phyloP scores from a whole-genome alignment of 35 echinoderm and acorn worm genomes.

The Strongylocentrotus purpuratus region DNA sequence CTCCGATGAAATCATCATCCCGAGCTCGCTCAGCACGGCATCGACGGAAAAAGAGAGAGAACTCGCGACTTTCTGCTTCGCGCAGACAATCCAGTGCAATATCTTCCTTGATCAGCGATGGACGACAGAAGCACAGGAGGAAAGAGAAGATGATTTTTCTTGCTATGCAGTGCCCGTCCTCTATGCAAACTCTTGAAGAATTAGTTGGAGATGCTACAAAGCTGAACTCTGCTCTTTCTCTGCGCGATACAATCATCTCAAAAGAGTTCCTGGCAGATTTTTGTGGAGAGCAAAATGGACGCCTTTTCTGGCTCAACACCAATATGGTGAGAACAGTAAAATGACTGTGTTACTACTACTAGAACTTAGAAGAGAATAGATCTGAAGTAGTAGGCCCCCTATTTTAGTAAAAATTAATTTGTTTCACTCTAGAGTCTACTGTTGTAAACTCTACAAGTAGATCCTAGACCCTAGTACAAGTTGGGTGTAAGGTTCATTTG shows the following conservation, averaged over 20 bases:
- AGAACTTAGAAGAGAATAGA: not conserved
- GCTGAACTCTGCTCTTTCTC: not conserved
- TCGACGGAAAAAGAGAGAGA: conserved; percentile 36
- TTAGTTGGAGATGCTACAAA: conserved; percentile 42
- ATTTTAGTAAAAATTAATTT: no score
- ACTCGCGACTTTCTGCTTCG: not conserved
- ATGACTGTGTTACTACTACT: not conserved
- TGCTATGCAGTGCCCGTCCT: conserved; percentile 12
- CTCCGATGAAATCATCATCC: conserved; percentile 27
- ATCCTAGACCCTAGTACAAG: no score
- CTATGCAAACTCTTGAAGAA: not conserved
- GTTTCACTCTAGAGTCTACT: no score
- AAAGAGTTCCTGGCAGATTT: conserved; percentile 28
- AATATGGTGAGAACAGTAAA: conserved; percentile 1
- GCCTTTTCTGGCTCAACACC: conserved; percentile 20
- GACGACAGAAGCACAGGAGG: conserved; percentile 41
- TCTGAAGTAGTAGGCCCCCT: no score
- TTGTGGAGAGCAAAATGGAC: not conserved
- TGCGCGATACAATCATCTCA: conserved; percentile 21
- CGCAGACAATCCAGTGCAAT: not conserved
- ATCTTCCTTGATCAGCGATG: conserved; percentile 27
- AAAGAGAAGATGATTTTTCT: conserved; percentile 38
- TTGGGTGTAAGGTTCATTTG: no score
- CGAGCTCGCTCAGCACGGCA: not conserved
- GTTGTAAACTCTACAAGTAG: no score